Base-by-base conservation (phyloP, 2,797 vertebrate genomes). In the Thripadectes ignobilis region DNA sequence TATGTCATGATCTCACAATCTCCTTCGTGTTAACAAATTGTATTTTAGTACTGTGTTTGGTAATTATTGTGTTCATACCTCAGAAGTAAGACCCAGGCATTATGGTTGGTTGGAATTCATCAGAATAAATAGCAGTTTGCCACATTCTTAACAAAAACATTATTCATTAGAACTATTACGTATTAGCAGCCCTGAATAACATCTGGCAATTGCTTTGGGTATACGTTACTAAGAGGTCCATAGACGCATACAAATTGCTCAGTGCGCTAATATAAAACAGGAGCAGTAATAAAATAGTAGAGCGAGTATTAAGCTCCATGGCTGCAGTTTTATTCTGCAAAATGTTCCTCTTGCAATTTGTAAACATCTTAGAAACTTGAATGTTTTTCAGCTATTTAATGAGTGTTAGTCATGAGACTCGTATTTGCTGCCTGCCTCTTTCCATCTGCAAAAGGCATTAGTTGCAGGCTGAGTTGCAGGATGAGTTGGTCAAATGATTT, bases 51-150 rank as follows among this genome's bases (percentile, higher is more conserved):
- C 74, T 63, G 52, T 72, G 79, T 91, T 95, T 95, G 80, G 88
- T 96, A 97, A 97, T 96, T 92, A 93, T 54, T 94, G 71, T 93
- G 73, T 97, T 97, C 96, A 95, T 95, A 90, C 68, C 90, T 93
- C 54, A 79, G 82, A 92, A 93, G 82, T 83, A 76, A 95, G 85
- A 96, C 90, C 91, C 36, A 88, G 76, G 58, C 81, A 95, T 95
- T 96, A 93, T 71, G 95, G 81, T 89, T 92, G 83, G 92, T 94
- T 96, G 89, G 94, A 95, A 91, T 96, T 95, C 93, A 93, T 96
- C 85, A 75, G 87, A 94, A 94, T 97, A 95, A 97, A 95, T 85
- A 97, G 82, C 92, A 95, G 86, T 96, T 95, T 96, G 92, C 92
- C 52, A 73, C 90, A 55, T 92, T 97, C 96, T 95, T 95, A 96